These are phyloP conservation scores for Epizoanthus ramosus DNA, from an alignment of 92 coral and sea anemone species.

Conservation along the genomic window DNA sequence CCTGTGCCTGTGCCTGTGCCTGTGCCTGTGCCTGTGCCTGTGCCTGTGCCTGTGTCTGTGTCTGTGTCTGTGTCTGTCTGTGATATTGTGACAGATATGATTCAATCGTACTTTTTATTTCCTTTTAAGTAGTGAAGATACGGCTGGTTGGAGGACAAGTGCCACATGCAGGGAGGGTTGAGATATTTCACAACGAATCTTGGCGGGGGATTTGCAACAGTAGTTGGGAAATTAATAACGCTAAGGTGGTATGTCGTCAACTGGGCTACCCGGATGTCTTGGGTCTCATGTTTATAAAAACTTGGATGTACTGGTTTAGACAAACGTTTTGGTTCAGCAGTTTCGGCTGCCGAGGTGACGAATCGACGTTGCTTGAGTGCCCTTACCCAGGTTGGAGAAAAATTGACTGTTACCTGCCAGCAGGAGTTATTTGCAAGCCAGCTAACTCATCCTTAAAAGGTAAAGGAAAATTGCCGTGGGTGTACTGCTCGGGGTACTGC, in stretches of 20 bases:
- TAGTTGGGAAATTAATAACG: slow-evolving; percentile 6
- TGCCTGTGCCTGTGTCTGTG: no score
- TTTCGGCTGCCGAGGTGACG: slow-evolving; percentile 70
- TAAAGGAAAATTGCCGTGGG: neutral
- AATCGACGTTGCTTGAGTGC: slow-evolving; percentile 59
- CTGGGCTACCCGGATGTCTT: slow-evolving; percentile 49
- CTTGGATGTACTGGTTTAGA: no score
- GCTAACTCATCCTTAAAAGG: neutral
- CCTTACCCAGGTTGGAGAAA: slow-evolving; percentile 63
- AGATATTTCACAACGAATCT: slow-evolving; percentile 34
- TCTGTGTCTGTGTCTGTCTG: no score
- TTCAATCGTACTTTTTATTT: neutral
- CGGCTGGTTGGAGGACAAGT: slow-evolving; percentile 51
- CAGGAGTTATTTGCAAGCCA: slow-evolving; percentile 27
- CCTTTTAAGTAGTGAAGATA: neutral
- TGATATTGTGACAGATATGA: no score
- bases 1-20: no score
- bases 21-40: no score
- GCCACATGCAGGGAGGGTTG: slow-evolving; percentile 53
- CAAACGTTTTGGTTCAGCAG: neutral
- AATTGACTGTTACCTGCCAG: slow-evolving; percentile 3
- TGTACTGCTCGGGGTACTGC: no score
- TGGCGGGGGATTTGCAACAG: slow-evolving; percentile 53
- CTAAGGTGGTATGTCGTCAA: slow-evolving; percentile 56
- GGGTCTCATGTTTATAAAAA: neutral